Evolutionary conservation across 2,888 invertebrate species (phyloP).

Genomic region (Drosophila macrospina): DNA sequence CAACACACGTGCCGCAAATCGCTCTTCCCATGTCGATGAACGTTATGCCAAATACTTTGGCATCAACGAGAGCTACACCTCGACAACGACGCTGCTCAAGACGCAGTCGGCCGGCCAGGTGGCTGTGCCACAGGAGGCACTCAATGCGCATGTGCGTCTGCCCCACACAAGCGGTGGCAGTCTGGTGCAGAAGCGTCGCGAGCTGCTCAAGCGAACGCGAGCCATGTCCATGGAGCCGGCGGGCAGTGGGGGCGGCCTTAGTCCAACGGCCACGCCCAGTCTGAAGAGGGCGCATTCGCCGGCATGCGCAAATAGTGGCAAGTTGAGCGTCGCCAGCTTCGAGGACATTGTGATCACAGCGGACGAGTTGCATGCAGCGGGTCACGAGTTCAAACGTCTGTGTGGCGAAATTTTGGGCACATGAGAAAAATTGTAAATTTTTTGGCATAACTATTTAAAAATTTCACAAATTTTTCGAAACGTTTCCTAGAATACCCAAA

Average conservation of each 20-base stretch:
- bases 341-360: slow-evolving; percentile 83
- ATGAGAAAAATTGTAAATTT: slow-evolving; percentile 76
- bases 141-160: slow-evolving; percentile 69
- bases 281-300: slow-evolving; percentile 62
- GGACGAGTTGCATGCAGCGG: slow-evolving; percentile 79
- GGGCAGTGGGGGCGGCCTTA: slow-evolving; percentile 29
- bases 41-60: slow-evolving; percentile 84
- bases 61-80: slow-evolving; percentile 35
- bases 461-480: slow-evolving; percentile 75
- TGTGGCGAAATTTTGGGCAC: slow-evolving; percentile 76
- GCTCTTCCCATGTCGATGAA: slow-evolving; percentile 57
- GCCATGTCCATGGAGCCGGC: slow-evolving; percentile 71
- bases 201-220: slow-evolving; percentile 76
- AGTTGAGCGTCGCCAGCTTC: slow-evolving; percentile 43
- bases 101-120: slow-evolving; percentile 30
- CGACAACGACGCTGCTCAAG: slow-evolving; percentile 38
- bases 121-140: slow-evolving; percentile 49
- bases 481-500: slow-evolving; percentile 2
- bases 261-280: slow-evolving; percentile 56
- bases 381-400: slow-evolving; percentile 80
- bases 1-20: slow-evolving; percentile 3
- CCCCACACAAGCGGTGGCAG: slow-evolving; percentile 9
- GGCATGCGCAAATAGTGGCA: slow-evolving; percentile 16
- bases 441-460: slow-evolving; percentile 58
- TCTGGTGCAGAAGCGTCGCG: slow-evolving; percentile 68